These are phyloP conservation scores for Hydrozoanthus gracilis DNA, from an alignment of 92 coral and sea anemone species.

Conservation along the genomic window DNA sequence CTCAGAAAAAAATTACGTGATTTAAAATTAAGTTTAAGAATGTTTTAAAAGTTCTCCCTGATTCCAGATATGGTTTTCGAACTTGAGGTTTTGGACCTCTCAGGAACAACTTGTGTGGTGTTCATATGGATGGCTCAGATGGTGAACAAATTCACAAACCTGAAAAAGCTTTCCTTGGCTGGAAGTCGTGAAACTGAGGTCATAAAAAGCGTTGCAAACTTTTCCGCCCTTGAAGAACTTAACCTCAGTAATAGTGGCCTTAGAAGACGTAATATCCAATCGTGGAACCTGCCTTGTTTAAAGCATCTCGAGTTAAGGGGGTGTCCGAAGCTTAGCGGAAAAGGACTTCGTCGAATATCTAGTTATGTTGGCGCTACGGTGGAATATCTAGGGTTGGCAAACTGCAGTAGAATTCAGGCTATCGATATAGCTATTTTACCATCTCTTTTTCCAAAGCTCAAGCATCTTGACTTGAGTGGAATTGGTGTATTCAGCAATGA, in stretches of 20 bases:
- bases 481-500: background rate
- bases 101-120: conserved; percentile 1
- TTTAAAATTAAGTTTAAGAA: too few relatives aligned
- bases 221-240: conserved; percentile 14
- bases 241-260: conserved; percentile 19
- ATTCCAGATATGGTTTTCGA: conserved; percentile 1
- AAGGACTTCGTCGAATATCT: background rate
- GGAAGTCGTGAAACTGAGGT: background rate
- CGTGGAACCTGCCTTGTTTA: conserved; percentile 1
- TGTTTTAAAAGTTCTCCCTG: too few relatives aligned
- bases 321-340: background rate
- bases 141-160: background rate
- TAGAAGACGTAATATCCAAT: background rate
- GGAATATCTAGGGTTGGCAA: conserved; percentile 37
- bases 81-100: conserved; percentile 27
- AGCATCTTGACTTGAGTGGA: conserved; percentile 30
- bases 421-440: background rate
- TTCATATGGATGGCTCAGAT: background rate
- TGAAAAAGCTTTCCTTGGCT: conserved; percentile 18
- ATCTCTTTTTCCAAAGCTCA: conserved; percentile 21
- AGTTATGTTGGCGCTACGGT: conserved; percentile 11
- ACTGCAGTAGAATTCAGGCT: conserved; percentile 15
- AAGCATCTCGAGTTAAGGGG: conserved; percentile 29
- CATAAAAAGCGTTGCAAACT: background rate
- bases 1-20: too few relatives aligned